Conservation (phyloP, 2,797 vertebrate genomes). For the Coregonus sp. region DNA sequence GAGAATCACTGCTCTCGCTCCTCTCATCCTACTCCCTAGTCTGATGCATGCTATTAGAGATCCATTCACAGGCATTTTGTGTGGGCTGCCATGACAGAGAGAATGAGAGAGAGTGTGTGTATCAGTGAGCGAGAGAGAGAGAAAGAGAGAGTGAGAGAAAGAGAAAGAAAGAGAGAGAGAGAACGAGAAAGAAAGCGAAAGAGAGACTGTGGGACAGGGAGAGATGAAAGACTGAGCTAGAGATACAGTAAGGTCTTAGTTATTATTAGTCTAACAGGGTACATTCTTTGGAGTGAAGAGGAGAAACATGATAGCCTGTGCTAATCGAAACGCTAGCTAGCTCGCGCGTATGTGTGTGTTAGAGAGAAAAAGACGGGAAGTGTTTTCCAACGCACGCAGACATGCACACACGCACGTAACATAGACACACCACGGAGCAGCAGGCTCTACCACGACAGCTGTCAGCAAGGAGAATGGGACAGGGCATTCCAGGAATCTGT, state of each 20-base stretch:
- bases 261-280: constrained; percentile 30
- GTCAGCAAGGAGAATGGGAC: constrained; percentile 15
- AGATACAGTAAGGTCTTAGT: no score
- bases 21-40: neutral
- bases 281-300: constrained; percentile 31
- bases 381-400: neutral
- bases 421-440: neutral
- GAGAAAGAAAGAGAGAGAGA: neutral
- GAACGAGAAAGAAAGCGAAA: neutral
- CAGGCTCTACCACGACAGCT: constrained; percentile 37
- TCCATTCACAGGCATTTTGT: neutral
- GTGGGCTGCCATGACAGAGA: neutral
- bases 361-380: neutral
- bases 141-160: neutral
- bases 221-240: neutral
- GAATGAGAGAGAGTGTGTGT: neutral
- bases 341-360: constrained; percentile 14
- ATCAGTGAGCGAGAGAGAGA: neutral
- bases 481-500: constrained; percentile 11
- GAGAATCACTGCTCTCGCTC: neutral
- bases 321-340: constrained; percentile 34
- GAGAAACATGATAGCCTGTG: constrained; percentile 43
- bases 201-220: neutral
- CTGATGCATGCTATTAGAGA: neutral
- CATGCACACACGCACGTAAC: neutral